Base-by-base conservation (phyloP, 2,797 vertebrate species). In the Alcedo atthis region DNA sequence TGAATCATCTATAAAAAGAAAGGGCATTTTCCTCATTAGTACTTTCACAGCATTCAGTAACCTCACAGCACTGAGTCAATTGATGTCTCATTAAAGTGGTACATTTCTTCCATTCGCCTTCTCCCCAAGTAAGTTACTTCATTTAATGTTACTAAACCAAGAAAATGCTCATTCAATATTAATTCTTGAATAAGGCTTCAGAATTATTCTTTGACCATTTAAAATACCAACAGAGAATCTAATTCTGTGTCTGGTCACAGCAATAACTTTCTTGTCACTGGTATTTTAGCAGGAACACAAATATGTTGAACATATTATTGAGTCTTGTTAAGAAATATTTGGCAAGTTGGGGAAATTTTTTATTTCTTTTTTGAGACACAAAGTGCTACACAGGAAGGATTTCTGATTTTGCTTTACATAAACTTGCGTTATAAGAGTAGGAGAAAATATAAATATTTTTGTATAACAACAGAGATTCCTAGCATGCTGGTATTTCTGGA, bases 141-240 rank as follows among this genome's bases (percentile, higher is more conserved):
- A 68, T 89, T 92, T 93, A 83, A 64, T 54, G 57, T 76, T 86
- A 81, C 71, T 88, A 94, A 90, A 81, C 9, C 33, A 92, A 43
- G 22, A 85, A 93, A 92, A 89, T 18, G 4, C 69, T 95, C 42
- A 71, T 85, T 95, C 54, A 89, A 92, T 42, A 91, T 59, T 55
- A 67, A 75, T 91, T 90, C 28, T 78, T 86, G 37, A 81, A 94
- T 92, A 94, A 77, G n/a, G 46, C 40, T 84, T 89, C 35, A 85
- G 70, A 95, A 94, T 89, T 70, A 92, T 83, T 95, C 49, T 95
- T 94, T 95, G 68, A 94, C 92, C 37, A 89, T 90, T 85, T 93
- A 75, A 90, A 92, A 94, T 59, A 92, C 21, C 26, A 48, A 46
- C 12, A 69, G n/a, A 68, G 9, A 82, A 83, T 7, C 20, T 79